Percentiles rank a stretch among this genome's conserved stretches.
Evolutionary conservation across 2,797 vertebrate species (phyloP).

Genomic region (Takifugu ocellatus): DNA sequence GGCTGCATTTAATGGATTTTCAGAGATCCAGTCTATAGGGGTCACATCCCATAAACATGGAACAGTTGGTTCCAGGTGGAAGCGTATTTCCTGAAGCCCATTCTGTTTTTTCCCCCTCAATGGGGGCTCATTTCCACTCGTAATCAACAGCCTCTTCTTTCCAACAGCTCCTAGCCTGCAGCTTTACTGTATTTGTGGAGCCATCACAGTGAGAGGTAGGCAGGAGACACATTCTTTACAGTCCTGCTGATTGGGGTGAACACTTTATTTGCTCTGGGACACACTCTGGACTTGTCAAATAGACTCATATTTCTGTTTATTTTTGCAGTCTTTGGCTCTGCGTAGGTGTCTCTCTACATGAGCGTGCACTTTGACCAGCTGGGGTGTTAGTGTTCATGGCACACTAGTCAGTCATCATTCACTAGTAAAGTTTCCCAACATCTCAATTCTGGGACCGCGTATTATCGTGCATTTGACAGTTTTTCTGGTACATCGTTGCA

Average conservation of each 20-base stretch:
- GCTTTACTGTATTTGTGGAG: conserved; percentile 70
- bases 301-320: conserved; percentile 63
- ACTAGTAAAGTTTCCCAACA: conserved; percentile 2
- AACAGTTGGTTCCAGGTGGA: conserved; percentile 35
- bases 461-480: not conserved
- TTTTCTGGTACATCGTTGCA: not conserved
- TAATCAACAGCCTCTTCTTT: conserved; percentile 33
- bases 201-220: conserved; percentile 60
- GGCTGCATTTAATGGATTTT: conserved; percentile 53
- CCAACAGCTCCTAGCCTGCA: conserved; percentile 50
- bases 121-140: conserved; percentile 35
- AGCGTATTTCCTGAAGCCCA: conserved; percentile 50
- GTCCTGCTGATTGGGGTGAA: conserved; percentile 52
- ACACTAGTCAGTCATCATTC: conserved; percentile 4
- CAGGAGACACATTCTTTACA: conserved; percentile 62
- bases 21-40: conserved; percentile 42
- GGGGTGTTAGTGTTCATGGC: conserved; percentile 35
- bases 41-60: conserved; percentile 59
- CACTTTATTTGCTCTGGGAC: conserved; percentile 66
- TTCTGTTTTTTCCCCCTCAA: conserved; percentile 26
- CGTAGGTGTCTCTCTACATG: conserved; percentile 31
- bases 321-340: conserved; percentile 36
- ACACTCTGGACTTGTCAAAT: conserved; percentile 48
- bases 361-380: conserved; percentile 28
- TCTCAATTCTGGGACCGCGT: conserved; percentile 4